Evolutionary conservation across 2,797 vertebrate species (phyloP), one percentile per base, ranked within the genome.

Genomic region (Somateria mollissima): DNA sequence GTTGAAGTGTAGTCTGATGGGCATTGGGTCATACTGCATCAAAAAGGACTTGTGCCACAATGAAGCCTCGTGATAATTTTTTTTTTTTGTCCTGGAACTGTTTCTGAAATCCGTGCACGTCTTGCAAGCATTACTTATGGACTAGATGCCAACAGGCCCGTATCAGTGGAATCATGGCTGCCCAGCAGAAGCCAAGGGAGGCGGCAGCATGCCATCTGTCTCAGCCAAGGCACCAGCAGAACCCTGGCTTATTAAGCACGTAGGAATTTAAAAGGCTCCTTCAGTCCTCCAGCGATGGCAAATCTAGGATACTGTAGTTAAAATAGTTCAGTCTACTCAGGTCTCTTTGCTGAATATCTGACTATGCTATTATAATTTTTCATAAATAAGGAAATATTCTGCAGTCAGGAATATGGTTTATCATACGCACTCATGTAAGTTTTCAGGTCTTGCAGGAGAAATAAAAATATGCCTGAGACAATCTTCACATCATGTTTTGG

Each of bases 131-230:
- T 37, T 73, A 64, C 66, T 67, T 22, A 22, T 3, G 43, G 91
- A 67, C 53, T 11, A 39, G 24, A 57, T 86, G 72, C 89, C 87
- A 89, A 19, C 4, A 56, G 60, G 85, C 32, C 21, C 0, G 1
- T 58, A n/a, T 20, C 47, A 49, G 82, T 66, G 75, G 74, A 79
- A 37, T 20, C 60, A 64, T 27, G 76, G 56, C 94, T 84, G 73
- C 71, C 76, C 94, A 74, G 85, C 32, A 56, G 87, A 77, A 53
- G 47, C 77, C 90, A 20, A 67, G 87, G 81, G 64, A 84, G 62
- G 88, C 6, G 0, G 85, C 94, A 72, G 69, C 2, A 43, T 60
- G 74, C 85, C 92, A 94, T 90, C 92, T 94, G 91, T 84, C 69
- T 89, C 10, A 54, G 57, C 8, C 37, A 79, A 82, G 45, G 21